phyloP scores from a whole-genome alignment of 2,888 invertebrate genomes.

The Tetropium fuscum region DNA sequence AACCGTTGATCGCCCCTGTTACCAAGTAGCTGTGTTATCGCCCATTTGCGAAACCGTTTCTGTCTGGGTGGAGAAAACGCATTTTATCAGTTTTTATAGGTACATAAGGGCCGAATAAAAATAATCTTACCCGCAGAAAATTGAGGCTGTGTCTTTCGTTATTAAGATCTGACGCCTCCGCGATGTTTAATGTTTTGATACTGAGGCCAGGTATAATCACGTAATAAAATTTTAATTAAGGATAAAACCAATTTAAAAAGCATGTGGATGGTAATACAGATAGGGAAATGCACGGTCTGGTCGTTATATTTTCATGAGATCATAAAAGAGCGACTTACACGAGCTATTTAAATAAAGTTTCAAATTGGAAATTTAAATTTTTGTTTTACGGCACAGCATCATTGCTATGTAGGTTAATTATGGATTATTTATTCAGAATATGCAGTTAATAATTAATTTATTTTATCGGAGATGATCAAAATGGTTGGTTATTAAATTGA shows the following conservation, averaged over 20 bases:
- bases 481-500: too few relatives aligned
- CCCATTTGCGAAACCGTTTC: constrained; percentile 20
- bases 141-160: constrained; percentile 31
- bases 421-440: constrained; percentile 16
- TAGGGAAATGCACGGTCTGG: constrained; percentile 39
- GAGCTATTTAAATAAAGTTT: constrained; percentile 31
- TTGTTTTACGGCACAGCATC: constrained; percentile 40
- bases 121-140: constrained; percentile 37
- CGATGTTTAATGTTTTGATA: constrained; percentile 35
- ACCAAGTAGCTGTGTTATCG: constrained; percentile 16
- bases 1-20: constrained; percentile 26
- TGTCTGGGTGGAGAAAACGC: constrained; percentile 26
- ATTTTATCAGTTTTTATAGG: constrained; percentile 34
- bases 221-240: constrained; percentile 48
- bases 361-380: constrained; percentile 45
- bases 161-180: constrained; percentile 36
- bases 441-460: too few relatives aligned
- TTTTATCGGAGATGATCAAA: constrained; percentile 15
- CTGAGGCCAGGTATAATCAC: constrained; percentile 44
- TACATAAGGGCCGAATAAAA: constrained; percentile 30
- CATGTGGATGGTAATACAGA: constrained; percentile 44
- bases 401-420: constrained; percentile 22
- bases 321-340: constrained; percentile 41
- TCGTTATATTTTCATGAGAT: constrained; percentile 40
- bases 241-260: constrained; percentile 46